Base-by-base conservation (phyloP, 2,888 invertebrate genomes). In the Machimus rusticus region DNA sequence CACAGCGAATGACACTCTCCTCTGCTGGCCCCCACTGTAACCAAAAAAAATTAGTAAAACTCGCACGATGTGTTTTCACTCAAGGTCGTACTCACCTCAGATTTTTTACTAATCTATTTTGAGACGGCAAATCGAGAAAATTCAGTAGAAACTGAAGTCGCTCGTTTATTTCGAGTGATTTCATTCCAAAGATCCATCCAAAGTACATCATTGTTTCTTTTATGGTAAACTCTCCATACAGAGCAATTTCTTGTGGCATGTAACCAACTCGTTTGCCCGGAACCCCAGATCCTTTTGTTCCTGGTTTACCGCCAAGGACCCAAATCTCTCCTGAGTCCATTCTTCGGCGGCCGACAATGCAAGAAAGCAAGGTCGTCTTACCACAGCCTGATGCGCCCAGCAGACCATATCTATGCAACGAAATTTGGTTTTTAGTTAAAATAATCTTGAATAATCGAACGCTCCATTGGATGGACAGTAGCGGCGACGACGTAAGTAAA, bases 121-220 rank as follows among this genome's bases (percentile, higher is more conserved):
- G 96, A 90, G 96, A 96, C 74, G 98, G 98, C 91, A 99, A 93
- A 93, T 98, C 97, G 78, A 99, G 94, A 93, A 99, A 98, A 92
- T 97, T 97, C 43, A 98, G 93, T 23, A 98, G 94, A 93, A 98
- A 98, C 90, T 96, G 95, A 89, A 97, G 95, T 90, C 98, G 94
- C 89, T 96, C 96, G 86, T 94, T 93, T 90, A 98, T 97, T 93
- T 97, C 96, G 37, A 94, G 92, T 46, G 96, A 96, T 91, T 95
- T 94, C 98, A 99, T 98, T 89, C 98, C 97, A 93, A 98, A 98
- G 91, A 99, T 97, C 95, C 98, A 97, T 74, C 98, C 98, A 93
- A 99, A 99, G 93, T 98, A 98, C 95, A 97, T 96, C 96, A 99
- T 96, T 0, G 98, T 98, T 92, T 99, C 99, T 89, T 96, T 95